phyloP scores from a whole-genome alignment of 1,140 invertebrate genomes.

The Leptinotarsa lineolata region DNA sequence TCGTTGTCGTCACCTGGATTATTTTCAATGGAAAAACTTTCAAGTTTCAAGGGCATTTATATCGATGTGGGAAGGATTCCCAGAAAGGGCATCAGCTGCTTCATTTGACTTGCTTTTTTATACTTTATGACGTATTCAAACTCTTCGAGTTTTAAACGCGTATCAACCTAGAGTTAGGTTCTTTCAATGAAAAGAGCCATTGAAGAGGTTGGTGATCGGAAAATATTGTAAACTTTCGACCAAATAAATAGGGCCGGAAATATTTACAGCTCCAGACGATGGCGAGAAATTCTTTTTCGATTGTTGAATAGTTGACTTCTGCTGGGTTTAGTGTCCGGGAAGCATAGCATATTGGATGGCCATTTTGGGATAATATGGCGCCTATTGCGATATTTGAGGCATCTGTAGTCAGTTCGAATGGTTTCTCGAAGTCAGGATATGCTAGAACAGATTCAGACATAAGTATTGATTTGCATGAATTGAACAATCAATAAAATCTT shows the following conservation, averaged over 20 bases:
- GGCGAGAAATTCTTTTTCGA: too few relatives aligned
- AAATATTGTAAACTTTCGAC: too few relatives aligned
- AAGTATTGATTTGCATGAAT: neutral
- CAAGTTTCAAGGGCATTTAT: conserved; percentile 24
- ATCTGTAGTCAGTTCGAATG: conserved; percentile 30
- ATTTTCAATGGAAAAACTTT: conserved; percentile 17
- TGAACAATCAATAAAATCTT: conserved; percentile 15
- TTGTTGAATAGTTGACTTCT: too few relatives aligned
- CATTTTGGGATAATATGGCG: conserved; percentile 40
- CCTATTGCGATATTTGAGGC: conserved; percentile 40
- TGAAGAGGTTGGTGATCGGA: too few relatives aligned
- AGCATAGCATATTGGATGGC: conserved; percentile 41
- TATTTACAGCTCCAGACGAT: too few relatives aligned
- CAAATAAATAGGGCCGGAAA: too few relatives aligned
- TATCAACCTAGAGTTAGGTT: too few relatives aligned
- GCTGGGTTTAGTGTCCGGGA: too few relatives aligned
- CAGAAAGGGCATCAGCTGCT: conserved; percentile 53
- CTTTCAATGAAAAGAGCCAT: too few relatives aligned
- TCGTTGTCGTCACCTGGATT: conserved; percentile 27
- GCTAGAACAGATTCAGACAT: too few relatives aligned
- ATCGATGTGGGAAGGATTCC: conserved; percentile 25
- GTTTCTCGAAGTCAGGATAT: conserved; percentile 5
- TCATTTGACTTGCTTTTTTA: conserved; percentile 47
- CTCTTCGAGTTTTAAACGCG: too few relatives aligned
- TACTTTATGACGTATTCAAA: conserved; percentile 43